Conservation (phyloP, 1,140 invertebrate species). For the Zeugodacus cucurbitae region DNA sequence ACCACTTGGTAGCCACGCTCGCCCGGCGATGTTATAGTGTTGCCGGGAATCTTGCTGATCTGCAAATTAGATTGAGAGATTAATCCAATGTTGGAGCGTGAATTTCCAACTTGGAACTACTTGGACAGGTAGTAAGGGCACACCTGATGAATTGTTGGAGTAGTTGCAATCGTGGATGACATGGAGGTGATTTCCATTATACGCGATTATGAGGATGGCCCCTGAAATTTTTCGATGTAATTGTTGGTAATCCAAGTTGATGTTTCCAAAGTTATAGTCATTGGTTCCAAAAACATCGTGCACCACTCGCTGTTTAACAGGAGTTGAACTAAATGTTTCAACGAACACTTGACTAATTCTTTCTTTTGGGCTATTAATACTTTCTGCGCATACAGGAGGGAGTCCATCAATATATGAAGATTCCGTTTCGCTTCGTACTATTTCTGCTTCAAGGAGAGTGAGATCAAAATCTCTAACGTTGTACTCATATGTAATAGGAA, state of each 20-base stretch:
- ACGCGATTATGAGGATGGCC: slow-evolving; percentile 39
- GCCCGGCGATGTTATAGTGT: slow-evolving; percentile 41
- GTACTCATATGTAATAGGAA: slow-evolving; percentile 40
- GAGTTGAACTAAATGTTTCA: slow-evolving; percentile 5
- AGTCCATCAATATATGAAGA: slow-evolving; percentile 34
- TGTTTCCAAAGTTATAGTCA: slow-evolving; percentile 24
- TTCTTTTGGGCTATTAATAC: not conserved
- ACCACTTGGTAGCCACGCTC: slow-evolving; percentile 45
- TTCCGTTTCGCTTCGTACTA: slow-evolving; percentile 35
- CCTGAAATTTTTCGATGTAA: slow-evolving; percentile 40
- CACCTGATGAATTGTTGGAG: slow-evolving; percentile 43
- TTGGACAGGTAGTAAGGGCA: not conserved
- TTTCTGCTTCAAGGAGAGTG: slow-evolving; percentile 38
- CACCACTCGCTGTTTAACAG: slow-evolving; percentile 40
- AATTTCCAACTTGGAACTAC: slow-evolving; percentile 42
- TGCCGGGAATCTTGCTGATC: slow-evolving; percentile 15
- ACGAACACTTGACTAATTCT: slow-evolving; percentile 38
- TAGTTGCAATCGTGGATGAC: slow-evolving; percentile 42
- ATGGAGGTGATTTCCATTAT: slow-evolving; percentile 39
- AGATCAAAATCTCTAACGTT: slow-evolving; percentile 42
- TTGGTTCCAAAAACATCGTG: slow-evolving; percentile 37
- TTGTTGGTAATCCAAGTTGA: slow-evolving; percentile 33
- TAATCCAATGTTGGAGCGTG: slow-evolving; percentile 43
- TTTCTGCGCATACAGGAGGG: not conserved
- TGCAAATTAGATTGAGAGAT: slow-evolving; percentile 44